Evolutionary conservation across 2,888 invertebrate species (phyloP).

Genomic region (Cephus spinipes): DNA sequence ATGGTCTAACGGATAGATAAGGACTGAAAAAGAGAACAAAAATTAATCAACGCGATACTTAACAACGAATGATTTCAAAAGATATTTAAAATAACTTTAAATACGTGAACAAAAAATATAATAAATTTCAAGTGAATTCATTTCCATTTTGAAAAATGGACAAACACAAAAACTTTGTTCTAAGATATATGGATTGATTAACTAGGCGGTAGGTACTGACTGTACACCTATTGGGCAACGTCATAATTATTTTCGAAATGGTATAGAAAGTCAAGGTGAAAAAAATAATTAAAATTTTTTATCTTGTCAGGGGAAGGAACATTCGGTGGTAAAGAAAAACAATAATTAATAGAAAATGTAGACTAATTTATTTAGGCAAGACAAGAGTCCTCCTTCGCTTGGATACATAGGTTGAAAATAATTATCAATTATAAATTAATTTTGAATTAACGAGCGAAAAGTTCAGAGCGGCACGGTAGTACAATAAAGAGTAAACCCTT

Average conservation of each 20-base stretch:
- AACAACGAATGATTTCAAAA: background rate
- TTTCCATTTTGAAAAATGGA: background rate
- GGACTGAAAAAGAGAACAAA: background rate
- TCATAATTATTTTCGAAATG: background rate
- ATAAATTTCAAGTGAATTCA: background rate
- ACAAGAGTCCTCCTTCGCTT: background rate
- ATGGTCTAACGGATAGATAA: background rate
- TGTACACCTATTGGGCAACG: background rate
- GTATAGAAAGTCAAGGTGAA: background rate
- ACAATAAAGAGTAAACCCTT: slow-evolving; percentile 45
- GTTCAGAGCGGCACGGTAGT: slow-evolving; percentile 26
- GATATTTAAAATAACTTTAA: background rate
- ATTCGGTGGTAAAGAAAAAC: background rate
- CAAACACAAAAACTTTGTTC: background rate
- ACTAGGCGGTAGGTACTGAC: background rate
- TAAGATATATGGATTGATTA: background rate
- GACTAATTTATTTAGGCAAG: background rate
- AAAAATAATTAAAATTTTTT: background rate
- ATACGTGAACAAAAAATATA: background rate
- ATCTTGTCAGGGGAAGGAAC: too few species aligned
- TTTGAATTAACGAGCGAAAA: slow-evolving; percentile 53
- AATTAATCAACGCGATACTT: background rate
- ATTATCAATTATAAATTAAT: slow-evolving; percentile 58
- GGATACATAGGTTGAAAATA: slow-evolving; percentile 33
- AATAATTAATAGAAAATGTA: background rate